phyloP scores from a whole-genome alignment of 2,113 vertebrate species.

The Channa maculata region DNA sequence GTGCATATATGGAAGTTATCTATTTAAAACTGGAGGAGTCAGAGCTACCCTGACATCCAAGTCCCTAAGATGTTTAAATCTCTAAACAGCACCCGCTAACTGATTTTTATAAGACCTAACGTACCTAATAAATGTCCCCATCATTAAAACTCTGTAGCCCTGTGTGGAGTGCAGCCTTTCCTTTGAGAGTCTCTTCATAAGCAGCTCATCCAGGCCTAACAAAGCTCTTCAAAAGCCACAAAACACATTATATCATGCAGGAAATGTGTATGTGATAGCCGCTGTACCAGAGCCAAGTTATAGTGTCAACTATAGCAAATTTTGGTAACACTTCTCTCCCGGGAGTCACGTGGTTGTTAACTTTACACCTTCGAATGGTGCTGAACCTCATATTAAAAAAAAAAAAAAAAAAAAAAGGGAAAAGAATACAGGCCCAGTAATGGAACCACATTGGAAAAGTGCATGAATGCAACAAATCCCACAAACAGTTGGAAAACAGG shows the following conservation, averaged over 20 bases:
- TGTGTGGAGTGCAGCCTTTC: too few species aligned
- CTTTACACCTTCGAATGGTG: constrained; percentile 42
- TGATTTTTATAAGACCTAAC: not conserved
- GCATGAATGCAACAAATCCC: not conserved
- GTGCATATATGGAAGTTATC: too few species aligned
- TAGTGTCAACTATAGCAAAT: constrained; percentile 38
- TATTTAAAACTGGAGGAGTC: too few species aligned
- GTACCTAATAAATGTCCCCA: not conserved
- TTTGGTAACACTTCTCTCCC: constrained; percentile 24
- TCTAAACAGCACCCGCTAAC: too few species aligned
- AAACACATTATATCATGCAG: constrained; percentile 4
- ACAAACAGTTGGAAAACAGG: not conserved
- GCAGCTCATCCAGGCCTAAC: not conserved
- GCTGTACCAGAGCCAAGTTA: constrained; percentile 15
- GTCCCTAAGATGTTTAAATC: too few species aligned
- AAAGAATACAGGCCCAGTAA: too few species aligned
- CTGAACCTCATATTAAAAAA: not conserved
- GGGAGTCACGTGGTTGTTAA: constrained; percentile 35
- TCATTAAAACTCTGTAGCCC: not conserved
- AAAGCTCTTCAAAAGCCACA: not conserved
- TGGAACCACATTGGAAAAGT: not conserved
- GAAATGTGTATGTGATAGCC: constrained; percentile 1
- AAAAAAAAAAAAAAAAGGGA: too few species aligned
- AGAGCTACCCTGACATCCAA: too few species aligned
- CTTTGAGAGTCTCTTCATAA: not conserved